These are phyloP conservation scores for Lepidothrix coronata DNA, from an alignment of 2,113 vertebrate species.

Conservation along the genomic window DNA sequence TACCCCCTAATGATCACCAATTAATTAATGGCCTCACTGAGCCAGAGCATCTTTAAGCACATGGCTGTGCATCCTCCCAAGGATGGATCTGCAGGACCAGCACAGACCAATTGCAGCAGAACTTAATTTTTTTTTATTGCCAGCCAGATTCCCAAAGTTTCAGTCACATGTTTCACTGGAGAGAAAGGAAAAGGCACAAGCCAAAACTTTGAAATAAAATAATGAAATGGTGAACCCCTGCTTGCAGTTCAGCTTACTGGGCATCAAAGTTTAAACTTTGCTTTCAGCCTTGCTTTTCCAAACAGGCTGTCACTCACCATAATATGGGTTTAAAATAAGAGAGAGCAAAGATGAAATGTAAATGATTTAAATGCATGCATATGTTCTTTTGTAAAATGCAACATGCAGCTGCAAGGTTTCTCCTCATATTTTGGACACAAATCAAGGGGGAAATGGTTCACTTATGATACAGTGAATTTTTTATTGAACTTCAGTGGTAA, in stretches of 20 bases:
- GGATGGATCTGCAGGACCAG: neutral
- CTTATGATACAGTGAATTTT: conserved; percentile 59
- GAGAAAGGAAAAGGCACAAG: neutral
- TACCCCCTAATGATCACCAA: neutral
- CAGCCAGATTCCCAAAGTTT: neutral
- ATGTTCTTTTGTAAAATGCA: conserved; percentile 71
- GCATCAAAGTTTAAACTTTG: conserved; percentile 62
- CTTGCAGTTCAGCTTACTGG: conserved; percentile 37
- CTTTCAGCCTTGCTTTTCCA: conserved; percentile 52
- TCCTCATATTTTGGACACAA: conserved; percentile 61
- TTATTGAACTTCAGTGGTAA: conserved; percentile 34
- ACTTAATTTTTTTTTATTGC: neutral
- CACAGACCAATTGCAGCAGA: neutral
- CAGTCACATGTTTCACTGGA: neutral
- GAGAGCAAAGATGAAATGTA: conserved; percentile 65
- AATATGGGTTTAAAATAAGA: conserved; percentile 56
- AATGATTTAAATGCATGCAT: conserved; percentile 67
- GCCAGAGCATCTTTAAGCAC: neutral
- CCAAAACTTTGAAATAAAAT: conserved; percentile 49
- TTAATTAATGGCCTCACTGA: neutral
- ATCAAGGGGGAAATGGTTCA: conserved; percentile 60
- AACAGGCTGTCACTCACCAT: neutral
- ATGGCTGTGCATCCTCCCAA: neutral
- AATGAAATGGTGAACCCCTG: conserved; percentile 10
- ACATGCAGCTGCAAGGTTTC: conserved; percentile 59